Evolutionary conservation across 2,113 vertebrate genomes (phyloP).

Genomic region (Brachypteracias leptosomus): DNA sequence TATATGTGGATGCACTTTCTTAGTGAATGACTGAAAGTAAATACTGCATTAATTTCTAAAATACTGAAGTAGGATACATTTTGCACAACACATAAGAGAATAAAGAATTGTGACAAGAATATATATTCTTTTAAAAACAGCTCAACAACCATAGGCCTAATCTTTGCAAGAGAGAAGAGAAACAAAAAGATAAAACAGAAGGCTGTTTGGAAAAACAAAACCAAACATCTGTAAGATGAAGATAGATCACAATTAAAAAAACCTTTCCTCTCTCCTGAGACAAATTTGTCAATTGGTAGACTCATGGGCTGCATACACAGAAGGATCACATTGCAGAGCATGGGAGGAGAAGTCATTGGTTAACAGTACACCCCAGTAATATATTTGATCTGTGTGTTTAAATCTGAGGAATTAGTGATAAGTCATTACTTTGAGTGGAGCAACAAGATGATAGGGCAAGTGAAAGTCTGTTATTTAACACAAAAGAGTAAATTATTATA

Average conservation of each 20-base stretch:
- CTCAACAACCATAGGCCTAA: background rate
- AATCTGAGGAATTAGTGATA: background rate
- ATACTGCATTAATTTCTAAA: conserved; percentile 1
- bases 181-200: background rate
- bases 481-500: background rate
- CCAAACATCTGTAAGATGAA: background rate
- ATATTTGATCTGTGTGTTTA: background rate
- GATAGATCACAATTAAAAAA: background rate
- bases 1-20: background rate
- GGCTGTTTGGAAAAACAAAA: background rate
- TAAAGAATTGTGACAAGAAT: background rate
- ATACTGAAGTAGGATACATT: background rate
- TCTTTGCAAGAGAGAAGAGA: background rate
- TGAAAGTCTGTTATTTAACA: background rate
- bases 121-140: background rate
- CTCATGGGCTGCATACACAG: background rate
- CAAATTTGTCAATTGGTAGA: background rate
- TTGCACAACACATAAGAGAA: background rate
- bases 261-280: background rate
- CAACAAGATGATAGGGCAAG: background rate
- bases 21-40: conserved; percentile 6
- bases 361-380: background rate
- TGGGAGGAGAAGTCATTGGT: background rate
- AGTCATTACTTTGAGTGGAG: background rate
- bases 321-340: background rate